Conservation (phyloP, 2,888 invertebrate genomes). For the Caenorhabditis zanzibari region DNA sequence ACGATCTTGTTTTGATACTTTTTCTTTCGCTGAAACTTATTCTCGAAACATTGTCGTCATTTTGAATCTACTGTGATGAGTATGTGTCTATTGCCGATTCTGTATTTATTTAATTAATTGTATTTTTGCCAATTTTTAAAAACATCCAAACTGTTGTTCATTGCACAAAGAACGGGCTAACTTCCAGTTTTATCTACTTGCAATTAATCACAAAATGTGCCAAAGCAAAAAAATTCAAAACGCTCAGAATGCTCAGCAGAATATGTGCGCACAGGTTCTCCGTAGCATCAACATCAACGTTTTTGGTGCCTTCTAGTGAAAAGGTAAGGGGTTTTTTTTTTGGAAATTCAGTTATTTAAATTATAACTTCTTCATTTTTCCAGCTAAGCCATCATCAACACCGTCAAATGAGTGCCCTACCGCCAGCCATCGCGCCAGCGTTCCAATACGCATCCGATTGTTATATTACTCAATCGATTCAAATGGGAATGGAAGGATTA, state of each 20-base stretch:
- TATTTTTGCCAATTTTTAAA: too few species aligned
- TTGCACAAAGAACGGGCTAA: conserved; percentile 15
- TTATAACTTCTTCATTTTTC: background rate
- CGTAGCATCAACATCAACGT: conserved; percentile 40
- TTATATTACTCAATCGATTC: conserved; percentile 78
- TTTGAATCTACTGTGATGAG: conserved; percentile 43
- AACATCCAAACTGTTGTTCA: too few species aligned
- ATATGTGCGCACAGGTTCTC: conserved; percentile 42
- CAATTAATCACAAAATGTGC: background rate
- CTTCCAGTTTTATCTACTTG: conserved; percentile 29
- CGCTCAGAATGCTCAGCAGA: conserved; percentile 59
- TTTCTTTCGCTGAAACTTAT: background rate
- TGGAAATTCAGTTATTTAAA: too few species aligned
- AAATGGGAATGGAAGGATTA: conserved; percentile 78
- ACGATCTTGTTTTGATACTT: conserved; percentile 22
- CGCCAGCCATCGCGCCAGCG: conserved; percentile 68
- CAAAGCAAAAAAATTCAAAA: too few species aligned
- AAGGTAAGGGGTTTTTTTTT: too few species aligned
- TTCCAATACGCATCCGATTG: conserved; percentile 79
- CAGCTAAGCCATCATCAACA: background rate
- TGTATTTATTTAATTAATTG: background rate
- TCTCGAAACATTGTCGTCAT: conserved; percentile 21
- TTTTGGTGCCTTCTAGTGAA: background rate
- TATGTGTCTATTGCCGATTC: background rate
- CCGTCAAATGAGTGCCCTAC: conserved; percentile 61